phyloP scores from a whole-genome alignment of 2,113 vertebrate species.

The Gracilinanus agilis region DNA sequence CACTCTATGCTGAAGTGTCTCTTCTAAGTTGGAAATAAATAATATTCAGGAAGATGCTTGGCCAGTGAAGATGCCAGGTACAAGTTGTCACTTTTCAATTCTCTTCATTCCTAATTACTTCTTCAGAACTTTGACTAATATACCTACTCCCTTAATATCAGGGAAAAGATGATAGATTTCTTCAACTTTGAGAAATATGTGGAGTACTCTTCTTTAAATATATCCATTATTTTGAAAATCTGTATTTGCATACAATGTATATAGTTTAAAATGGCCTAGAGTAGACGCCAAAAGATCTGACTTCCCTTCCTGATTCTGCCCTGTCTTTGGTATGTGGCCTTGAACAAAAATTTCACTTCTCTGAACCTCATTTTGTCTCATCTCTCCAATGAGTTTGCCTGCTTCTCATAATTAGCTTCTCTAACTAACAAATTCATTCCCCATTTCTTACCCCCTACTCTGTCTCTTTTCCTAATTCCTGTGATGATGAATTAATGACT shows the following conservation, averaged over 20 bases:
- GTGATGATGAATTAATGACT: too few relatives aligned
- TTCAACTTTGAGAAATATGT: background rate
- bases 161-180: background rate
- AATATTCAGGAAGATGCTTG: background rate
- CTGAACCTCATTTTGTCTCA: background rate
- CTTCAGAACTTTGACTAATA: background rate
- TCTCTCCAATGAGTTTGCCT: background rate
- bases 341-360: too few relatives aligned
- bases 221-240: background rate
- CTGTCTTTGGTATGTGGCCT: too few relatives aligned
- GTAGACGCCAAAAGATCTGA: background rate
- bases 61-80: background rate
- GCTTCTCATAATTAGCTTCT: background rate
- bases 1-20: conserved; percentile 72
- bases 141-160: background rate
- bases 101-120: background rate
- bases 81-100: background rate
- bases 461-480: background rate
- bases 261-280: background rate
- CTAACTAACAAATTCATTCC: too few relatives aligned
- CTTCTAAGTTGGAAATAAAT: background rate
- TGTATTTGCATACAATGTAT: background rate
- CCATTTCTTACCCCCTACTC: background rate
- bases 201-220: background rate
- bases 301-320: too few relatives aligned